A percentile compares a stretch with the other conserved stretches of the same genome.
Conservation (phyloP, 2,113 vertebrate species). For the Lamprologus sp. region DNA sequence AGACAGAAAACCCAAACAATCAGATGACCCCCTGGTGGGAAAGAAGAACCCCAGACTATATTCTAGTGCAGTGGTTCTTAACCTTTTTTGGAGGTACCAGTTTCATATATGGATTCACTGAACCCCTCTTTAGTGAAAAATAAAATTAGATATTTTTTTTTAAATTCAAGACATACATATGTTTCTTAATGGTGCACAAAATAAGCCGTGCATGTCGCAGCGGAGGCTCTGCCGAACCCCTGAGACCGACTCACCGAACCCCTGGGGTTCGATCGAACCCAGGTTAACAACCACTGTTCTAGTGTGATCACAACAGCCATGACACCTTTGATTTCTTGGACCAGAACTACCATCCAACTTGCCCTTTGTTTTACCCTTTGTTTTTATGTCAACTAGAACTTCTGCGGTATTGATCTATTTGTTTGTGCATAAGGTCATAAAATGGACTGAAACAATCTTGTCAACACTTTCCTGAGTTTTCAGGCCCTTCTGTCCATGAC, state of each 20-base stretch:
- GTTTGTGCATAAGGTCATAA: neutral
- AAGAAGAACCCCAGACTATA: neutral
- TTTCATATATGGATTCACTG: neutral
- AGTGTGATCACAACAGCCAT: neutral
- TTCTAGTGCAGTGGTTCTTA: neutral
- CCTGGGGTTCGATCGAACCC: neutral
- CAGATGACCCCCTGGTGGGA: neutral
- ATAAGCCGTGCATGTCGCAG: neutral
- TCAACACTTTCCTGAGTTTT: neutral
- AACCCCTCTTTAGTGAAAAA: neutral
- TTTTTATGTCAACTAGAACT: neutral
- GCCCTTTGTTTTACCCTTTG: neutral
- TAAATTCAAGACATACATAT: neutral
- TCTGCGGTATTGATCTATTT: neutral
- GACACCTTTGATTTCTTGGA: neutral
- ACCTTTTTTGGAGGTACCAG: neutral
- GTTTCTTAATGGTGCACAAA: neutral
- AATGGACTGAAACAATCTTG: neutral
- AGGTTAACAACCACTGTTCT: neutral
- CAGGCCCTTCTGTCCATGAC: neutral
- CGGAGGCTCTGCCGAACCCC: neutral
- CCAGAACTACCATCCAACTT: neutral
- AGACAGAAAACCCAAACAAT: neutral
- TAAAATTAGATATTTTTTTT: neutral
- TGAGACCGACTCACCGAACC: neutral